Evolutionary conservation across 1,140 invertebrate species (phyloP), one percentile per base, ranked within the genome.

Genomic region (Sminthurinus signatus): DNA sequence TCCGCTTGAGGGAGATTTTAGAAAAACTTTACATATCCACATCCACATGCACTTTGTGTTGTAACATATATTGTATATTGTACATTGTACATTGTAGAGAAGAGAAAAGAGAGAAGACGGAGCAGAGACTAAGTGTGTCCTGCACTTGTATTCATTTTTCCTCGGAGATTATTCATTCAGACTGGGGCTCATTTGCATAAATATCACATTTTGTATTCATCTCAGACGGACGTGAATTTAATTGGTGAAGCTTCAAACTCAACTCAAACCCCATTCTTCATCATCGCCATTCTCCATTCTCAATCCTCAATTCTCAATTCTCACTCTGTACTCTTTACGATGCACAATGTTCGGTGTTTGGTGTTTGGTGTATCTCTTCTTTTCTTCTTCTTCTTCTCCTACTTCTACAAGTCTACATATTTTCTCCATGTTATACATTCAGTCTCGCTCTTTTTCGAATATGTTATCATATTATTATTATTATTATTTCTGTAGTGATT

Each of bases 181-280:
- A 21, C 32, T 27, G n/a, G 21, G 23, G 28, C 57, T 65, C 63
- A 65, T 65, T 65, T 65, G 63, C 63, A 65, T 65, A 65, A 65
- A 65, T 54, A 31, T 60, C 36, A 29, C 63, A 65, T 65, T 65
- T 60, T 21, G 63, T 60, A 65, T 65, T 65, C 63, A 65, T 65
- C 63, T 65, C 63, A 60, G 63, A 59, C 56, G 50, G 57, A 65
- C 63, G 46, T 54, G 63, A 60, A 65, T 65, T 65, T 65, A 65
- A 65, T 65, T 65, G 63, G 62, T 64, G 56, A 64, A 50, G 43
- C 55, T 55, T 64, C 62, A 64, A 64, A 64, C 59, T 44, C 59
- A 62, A 46, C n/a, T 44, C 48, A 54, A 12, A 44, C 25, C 27
- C 42, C 57, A 46, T 48, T 60, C 57, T 60, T 60, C 39, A 46